Conservation (phyloP, 2,113 vertebrate species). For the Rousettus leschenaultii region DNA sequence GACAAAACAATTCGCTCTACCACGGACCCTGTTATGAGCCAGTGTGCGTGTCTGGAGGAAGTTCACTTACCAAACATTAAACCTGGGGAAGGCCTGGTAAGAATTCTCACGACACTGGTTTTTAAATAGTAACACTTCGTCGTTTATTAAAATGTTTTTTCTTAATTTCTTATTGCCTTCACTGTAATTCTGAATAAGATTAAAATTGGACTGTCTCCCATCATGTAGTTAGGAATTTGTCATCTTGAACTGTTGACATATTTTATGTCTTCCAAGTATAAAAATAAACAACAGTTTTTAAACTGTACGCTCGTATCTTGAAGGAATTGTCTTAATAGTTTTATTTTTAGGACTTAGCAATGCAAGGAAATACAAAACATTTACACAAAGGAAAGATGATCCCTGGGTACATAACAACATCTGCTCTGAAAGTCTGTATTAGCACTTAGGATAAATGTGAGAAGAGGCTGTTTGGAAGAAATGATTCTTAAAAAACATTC, state of each 20-base stretch:
- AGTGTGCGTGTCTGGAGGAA: constrained; percentile 90
- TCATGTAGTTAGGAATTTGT: neutral
- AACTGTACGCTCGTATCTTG: neutral
- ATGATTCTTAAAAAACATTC: neutral
- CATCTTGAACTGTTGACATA: neutral
- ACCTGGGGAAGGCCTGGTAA: constrained; percentile 95
- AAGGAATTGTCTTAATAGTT: neutral
- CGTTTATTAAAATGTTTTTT: neutral
- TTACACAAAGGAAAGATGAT: constrained; percentile 19
- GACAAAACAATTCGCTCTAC: constrained; percentile 89
- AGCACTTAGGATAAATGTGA: neutral
- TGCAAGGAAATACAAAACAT: neutral
- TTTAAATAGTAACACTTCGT: rapidly evolving
- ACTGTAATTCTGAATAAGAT: neutral
- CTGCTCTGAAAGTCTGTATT: neutral
- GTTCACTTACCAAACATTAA: constrained; percentile 90
- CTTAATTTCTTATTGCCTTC: neutral
- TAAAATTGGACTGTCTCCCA: neutral
- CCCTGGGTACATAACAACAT: neutral
- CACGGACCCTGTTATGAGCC: constrained; percentile 88
- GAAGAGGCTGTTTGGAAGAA: neutral
- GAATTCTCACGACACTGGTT: constrained; percentile 19
- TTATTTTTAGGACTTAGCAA: constrained; percentile 28
- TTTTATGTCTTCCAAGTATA: constrained; percentile 23
- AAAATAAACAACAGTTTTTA: constrained; percentile 21